Evolutionary conservation across 2,113 vertebrate genomes (phyloP), one percentile per base, ranked within the genome.

Genomic region (Sylvia atricapilla): DNA sequence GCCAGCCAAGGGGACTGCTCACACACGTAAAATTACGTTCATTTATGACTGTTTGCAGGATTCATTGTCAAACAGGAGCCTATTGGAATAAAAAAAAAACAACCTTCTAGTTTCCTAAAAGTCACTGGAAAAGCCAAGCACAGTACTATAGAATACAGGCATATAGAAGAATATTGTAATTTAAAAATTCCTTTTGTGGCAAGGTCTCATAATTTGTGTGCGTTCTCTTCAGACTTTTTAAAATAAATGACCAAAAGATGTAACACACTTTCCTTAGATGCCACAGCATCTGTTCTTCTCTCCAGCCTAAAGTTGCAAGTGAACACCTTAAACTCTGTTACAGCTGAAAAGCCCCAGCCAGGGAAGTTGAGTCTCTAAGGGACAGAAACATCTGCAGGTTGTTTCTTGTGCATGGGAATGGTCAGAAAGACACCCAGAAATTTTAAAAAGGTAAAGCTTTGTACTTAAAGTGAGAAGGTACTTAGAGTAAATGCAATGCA

Each of bases 401-500:
- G 31, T 67, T 86, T 87, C 28, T 37, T 47, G 44, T 6, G n/a
- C 31, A n/a, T 1, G 0, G 37, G 41, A 91, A 49, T 21, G 56
- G 30, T 81, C 75, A 89, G 14, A 68, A 56, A 24, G 37, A 44
- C 43, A 44, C 17, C 64, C 20, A 43, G 46, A 81, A 85, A 88
- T 55, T 63, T 84, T 72, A 82, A 9, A 85, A 74, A 47, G 43
- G 47, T 31, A 33, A 68, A 44, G 41, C 66, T 75, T 82, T 68
- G 58, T 23, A 78, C 88, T 50, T 78, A 35, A 91, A 91, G 72
- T 56, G 72, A 74, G 72, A 89, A 22, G 30, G 37, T 87, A 89
- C 84, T 81, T 83, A 92, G 28, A 94, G 59, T 91, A 88, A 97
- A 89, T 84, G 79, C 52, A 44, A 59, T 96, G 92, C 84, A 91